Evolutionary conservation across 2,797 vertebrate species (phyloP), one percentile per base, ranked within the genome.

Genomic region (Hypotaenidia philippensis): DNA sequence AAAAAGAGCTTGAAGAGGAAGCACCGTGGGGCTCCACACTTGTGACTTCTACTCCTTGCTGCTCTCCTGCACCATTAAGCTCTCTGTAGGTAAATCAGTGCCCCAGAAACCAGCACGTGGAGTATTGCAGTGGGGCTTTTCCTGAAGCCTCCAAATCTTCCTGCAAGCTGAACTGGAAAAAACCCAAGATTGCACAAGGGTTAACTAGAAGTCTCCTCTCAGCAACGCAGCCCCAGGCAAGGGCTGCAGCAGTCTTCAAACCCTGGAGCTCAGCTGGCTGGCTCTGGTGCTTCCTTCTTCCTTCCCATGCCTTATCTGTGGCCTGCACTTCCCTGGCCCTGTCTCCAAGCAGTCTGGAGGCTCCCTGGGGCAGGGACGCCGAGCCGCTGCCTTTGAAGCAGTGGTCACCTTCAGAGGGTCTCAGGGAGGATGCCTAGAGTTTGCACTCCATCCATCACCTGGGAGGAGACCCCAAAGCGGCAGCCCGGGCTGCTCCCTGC

Each of bases 221-320:
- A 34, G 50, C 27, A 56, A 23, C 23, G 13, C 32, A 74, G 60
- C 56, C 11, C 38, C 47, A 66, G 77, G 44, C 86, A 87, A 38
- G 7, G 14, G 23, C 78, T 41, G 10, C 41, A 70, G 57, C 1
- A 2, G 34, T 68, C 41, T 59, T 74, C 65, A 69, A 70, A 34
- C 22, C 23, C 38, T 25, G 34, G 52, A 93, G 64, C 55, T 63
- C 60, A 70, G 71, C 45, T 78, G 63, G 22, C 32, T 53, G 60
- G 41, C 78, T 59, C 56, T 72, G 47, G 12, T 77, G 65, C 90
- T 82, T 74, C 75, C 56, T 75, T 77, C 92, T 92, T 95, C 92
- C 94, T 83, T 80, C 71, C 93, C 87, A 36, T 5, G 59, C 60
- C 83, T 85, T 61, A 70, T 59, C 92, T 75, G 9, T 11, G 63